phyloP scores from a whole-genome alignment of 2,888 invertebrate genomes.

The Polydrusus cervinus region DNA sequence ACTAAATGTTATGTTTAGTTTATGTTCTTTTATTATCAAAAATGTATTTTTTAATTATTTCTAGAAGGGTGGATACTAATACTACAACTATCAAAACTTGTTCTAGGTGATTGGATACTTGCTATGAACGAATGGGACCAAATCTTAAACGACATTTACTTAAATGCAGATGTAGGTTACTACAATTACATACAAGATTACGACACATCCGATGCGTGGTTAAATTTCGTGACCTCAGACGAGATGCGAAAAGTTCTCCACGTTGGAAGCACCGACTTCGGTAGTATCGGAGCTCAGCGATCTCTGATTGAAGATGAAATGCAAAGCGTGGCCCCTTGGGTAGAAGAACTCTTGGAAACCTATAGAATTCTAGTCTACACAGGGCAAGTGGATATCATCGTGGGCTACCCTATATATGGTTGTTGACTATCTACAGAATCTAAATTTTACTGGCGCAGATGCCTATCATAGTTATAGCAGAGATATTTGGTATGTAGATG shows the following conservation, averaged over 20 bases:
- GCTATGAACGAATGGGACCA: background rate
- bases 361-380: slow-evolving; percentile 85
- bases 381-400: slow-evolving; percentile 90
- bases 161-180: slow-evolving; percentile 5
- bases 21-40: too few relatives aligned
- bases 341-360: slow-evolving; percentile 75
- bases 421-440: slow-evolving; percentile 79
- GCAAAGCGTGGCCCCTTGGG: slow-evolving; percentile 33
- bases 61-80: too few relatives aligned
- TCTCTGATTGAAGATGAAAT: slow-evolving; percentile 30
- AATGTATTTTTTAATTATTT: too few relatives aligned
- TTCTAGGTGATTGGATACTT: slow-evolving; percentile 22
- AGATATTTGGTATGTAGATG: slow-evolving; percentile 78
- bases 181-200: slow-evolving; percentile 44
- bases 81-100: background rate
- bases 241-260: slow-evolving; percentile 35
- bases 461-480: slow-evolving; percentile 78
- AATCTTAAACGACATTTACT: background rate
- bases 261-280: slow-evolving; percentile 37
- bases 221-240: slow-evolving; percentile 19
- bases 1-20: background rate
- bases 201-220: slow-evolving; percentile 22
- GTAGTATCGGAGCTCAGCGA: slow-evolving; percentile 26
- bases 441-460: slow-evolving; percentile 78
- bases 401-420: slow-evolving; percentile 88